These are phyloP conservation scores for Lampropteryx suffumata DNA, from an alignment of 2,888 invertebrate species.

Conservation along the genomic window DNA sequence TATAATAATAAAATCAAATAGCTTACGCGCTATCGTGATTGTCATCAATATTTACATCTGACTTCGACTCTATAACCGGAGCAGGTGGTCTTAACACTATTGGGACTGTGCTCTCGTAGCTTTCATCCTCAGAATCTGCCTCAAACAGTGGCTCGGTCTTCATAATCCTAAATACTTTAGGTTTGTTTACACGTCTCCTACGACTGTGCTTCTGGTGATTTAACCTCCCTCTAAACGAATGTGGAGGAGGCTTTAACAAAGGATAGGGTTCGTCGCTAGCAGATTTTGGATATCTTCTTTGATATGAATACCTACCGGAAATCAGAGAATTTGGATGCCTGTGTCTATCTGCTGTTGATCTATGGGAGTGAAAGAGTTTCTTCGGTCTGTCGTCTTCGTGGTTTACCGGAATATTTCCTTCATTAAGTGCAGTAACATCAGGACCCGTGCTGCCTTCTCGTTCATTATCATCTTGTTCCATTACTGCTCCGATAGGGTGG, in stretches of 20 bases:
- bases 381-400: constrained; percentile 58
- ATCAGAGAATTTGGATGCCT: constrained; percentile 59
- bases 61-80: constrained; percentile 55
- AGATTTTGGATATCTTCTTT: constrained; percentile 63
- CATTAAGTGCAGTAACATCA: constrained; percentile 56
- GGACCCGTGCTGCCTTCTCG: constrained; percentile 50
- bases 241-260: constrained; percentile 71
- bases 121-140: constrained; percentile 50
- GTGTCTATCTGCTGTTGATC: constrained; percentile 50
- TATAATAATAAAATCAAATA: not conserved
- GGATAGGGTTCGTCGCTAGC: constrained; percentile 69
- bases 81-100: constrained; percentile 60
- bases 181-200: constrained; percentile 58
- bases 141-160: constrained; percentile 69
- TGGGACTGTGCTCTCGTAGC: constrained; percentile 49
- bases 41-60: constrained; percentile 32
- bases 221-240: constrained; percentile 47
- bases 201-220: constrained; percentile 52
- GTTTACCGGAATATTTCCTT: constrained; percentile 46
- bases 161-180: constrained; percentile 56
- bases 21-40: constrained; percentile 22
- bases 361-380: constrained; percentile 45
- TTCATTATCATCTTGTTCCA: constrained; percentile 69
- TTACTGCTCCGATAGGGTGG: constrained; percentile 76
- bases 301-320: constrained; percentile 53